A percentile compares a stretch with the other conserved stretches of the same genome.
phyloP scores from a whole-genome alignment of 2,888 invertebrate species.

The Mongoloraphidia duomilia region DNA sequence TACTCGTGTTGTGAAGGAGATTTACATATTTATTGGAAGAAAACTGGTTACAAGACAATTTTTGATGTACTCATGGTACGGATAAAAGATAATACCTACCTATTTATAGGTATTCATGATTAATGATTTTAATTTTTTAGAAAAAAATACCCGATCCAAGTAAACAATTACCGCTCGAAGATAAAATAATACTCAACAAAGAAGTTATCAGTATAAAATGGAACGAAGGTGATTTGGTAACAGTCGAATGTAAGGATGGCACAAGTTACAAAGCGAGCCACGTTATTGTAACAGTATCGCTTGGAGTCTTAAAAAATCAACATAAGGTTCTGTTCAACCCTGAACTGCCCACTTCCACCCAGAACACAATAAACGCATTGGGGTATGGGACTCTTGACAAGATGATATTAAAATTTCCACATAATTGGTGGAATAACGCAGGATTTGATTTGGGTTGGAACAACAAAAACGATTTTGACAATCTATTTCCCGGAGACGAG shows the following conservation, averaged over 20 bases:
- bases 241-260: constrained; percentile 37
- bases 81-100: too few relatives aligned
- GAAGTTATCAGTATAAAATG: constrained; percentile 23
- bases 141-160: constrained; percentile 22
- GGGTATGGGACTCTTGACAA: constrained; percentile 53
- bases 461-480: constrained; percentile 21
- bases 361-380: constrained; percentile 38
- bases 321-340: constrained; percentile 39
- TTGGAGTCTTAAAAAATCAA: constrained; percentile 52
- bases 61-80: constrained; percentile 52
- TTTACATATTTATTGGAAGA: constrained; percentile 57
- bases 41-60: constrained; percentile 51
- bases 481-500: background rate
- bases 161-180: constrained; percentile 20
- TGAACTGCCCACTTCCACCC: constrained; percentile 36
- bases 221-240: too few relatives aligned
- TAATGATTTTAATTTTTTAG: constrained; percentile 19
- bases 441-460: constrained; percentile 45
- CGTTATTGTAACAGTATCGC: constrained; percentile 50
- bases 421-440: constrained; percentile 47
- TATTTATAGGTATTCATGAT: too few relatives aligned
- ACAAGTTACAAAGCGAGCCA: constrained; percentile 38
- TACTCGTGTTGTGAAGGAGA: constrained; percentile 59
- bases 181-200: constrained; percentile 24
- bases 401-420: constrained; percentile 46